Evolutionary conservation across 2,888 invertebrate genomes (phyloP), one percentile per base, ranked within the genome.

Genomic region (Caprella mutica): DNA sequence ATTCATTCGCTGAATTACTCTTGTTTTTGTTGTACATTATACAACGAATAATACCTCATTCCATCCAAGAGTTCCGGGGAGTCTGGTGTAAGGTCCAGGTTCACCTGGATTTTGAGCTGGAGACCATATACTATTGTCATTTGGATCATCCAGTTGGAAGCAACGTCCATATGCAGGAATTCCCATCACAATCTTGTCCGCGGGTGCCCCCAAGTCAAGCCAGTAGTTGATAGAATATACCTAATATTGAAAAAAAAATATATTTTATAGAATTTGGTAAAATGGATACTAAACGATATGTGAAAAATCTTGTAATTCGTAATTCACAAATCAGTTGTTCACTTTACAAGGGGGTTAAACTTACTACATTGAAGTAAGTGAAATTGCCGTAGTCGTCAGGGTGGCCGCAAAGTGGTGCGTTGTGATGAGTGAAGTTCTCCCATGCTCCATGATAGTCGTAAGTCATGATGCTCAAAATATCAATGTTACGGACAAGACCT

Each of bases 401-500:
- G 43, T 56, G 68, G 0, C 72, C 69, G 61, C 78, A 79, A 0
- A 86, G 73, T 0, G 84, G 82, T 0, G 85, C 77, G 68, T 85
- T 83, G 54, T 82, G 78, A 0, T 83, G 85, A 1, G 82, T 80
- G 0, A 72, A 72, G 0, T 69, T 53, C 51, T 85, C 82, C 80
- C 81, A 84, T 0, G 80, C 71, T 1, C 84, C 84, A 66, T 84
- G 80, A 67, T 84, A 74, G 69, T 85, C 85, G 67, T 86, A 86
- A 0, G 82, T 71, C 85, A 86, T 86, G 0, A 87, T 68, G 67
- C 81, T 80, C 44, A 85, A 77, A 27, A 81, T 75, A 67, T 86
- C 80, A 24, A 85, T 69, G 65, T 80, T 44, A 24, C 51, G 24
- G 14, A 42, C 26, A 78, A 77, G 71, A 0, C 77, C 74, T 12